phyloP scores from a whole-genome alignment of 2,888 invertebrate genomes.

The Cyclophora punctaria region DNA sequence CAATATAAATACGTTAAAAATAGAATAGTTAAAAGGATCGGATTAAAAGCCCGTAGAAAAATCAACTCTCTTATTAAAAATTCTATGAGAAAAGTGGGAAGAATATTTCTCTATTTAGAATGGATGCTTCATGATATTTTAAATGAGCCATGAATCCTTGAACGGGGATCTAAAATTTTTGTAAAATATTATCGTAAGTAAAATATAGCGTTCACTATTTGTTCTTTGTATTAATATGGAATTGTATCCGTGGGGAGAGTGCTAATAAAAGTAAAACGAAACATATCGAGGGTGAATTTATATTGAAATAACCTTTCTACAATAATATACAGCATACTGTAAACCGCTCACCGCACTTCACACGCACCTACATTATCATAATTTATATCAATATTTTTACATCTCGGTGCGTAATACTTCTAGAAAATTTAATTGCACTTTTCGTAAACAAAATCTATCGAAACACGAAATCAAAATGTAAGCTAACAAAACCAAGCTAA shows the following conservation, averaged over 20 bases:
- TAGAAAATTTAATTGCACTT: slow-evolving; percentile 51
- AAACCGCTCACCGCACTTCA: slow-evolving; percentile 34
- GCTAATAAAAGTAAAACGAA: slow-evolving; percentile 32
- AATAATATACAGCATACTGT: slow-evolving; percentile 66
- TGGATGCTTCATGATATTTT: slow-evolving; percentile 40
- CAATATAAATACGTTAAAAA: too few relatives aligned
- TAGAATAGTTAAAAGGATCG: slow-evolving; percentile 9
- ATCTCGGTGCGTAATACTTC: slow-evolving; percentile 34
- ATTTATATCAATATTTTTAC: slow-evolving; percentile 30
- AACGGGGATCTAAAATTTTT: too few relatives aligned
- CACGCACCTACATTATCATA: slow-evolving; percentile 24
- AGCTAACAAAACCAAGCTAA: slow-evolving; percentile 3
- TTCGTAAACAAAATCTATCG: slow-evolving; percentile 28
- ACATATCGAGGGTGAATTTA: slow-evolving; percentile 60
- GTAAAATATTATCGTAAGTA: too few relatives aligned
- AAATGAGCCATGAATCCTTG: slow-evolving; percentile 8
- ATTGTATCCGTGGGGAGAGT: background rate
- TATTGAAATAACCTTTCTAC: slow-evolving; percentile 71
- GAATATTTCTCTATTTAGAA: slow-evolving; percentile 36
- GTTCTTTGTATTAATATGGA: background rate
- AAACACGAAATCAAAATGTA: slow-evolving; percentile 10
- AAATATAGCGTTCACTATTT: too few relatives aligned
- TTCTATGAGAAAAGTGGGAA: slow-evolving; percentile 29
- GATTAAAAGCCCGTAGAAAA: slow-evolving; percentile 29
- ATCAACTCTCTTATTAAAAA: slow-evolving; percentile 27